Conservation (phyloP, 2,797 vertebrate genomes). For the Melopsittacus undulatus region DNA sequence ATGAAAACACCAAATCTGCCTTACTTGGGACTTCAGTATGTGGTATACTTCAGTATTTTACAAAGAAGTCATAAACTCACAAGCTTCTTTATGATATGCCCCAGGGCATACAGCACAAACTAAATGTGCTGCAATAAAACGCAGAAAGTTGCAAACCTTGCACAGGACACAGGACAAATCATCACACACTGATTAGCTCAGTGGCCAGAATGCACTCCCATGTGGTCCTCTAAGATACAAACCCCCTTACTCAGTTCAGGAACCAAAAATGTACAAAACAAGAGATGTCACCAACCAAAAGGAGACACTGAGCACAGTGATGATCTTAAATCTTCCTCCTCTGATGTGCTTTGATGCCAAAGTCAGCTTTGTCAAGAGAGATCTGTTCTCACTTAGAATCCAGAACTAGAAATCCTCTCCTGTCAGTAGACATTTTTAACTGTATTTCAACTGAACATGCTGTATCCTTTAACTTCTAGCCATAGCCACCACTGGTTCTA, state of each 20-base stretch:
- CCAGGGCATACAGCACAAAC: background rate
- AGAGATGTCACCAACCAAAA: background rate
- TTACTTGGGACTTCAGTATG: background rate
- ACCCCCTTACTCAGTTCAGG: background rate
- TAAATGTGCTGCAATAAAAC: background rate
- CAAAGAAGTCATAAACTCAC: background rate
- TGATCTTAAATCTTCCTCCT: background rate
- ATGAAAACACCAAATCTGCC: background rate
- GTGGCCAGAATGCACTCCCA: background rate
- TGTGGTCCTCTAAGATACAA: background rate
- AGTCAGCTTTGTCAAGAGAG: background rate
- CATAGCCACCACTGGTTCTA: background rate
- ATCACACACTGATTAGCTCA: background rate
- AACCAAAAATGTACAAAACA: background rate
- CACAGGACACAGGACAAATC: background rate
- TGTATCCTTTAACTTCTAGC: background rate
- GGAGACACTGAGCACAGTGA: background rate
- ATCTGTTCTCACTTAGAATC: background rate
- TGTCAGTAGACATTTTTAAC: background rate
- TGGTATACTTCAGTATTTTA: background rate
- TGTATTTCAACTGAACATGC: background rate
- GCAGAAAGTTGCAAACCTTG: background rate
- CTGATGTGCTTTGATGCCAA: background rate
- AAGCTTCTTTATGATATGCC: background rate
- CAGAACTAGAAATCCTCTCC: background rate